These are phyloP conservation scores for Montipora cactus DNA, from an alignment of 64 coral and sea anemone genomes.

Conservation along the genomic window DNA sequence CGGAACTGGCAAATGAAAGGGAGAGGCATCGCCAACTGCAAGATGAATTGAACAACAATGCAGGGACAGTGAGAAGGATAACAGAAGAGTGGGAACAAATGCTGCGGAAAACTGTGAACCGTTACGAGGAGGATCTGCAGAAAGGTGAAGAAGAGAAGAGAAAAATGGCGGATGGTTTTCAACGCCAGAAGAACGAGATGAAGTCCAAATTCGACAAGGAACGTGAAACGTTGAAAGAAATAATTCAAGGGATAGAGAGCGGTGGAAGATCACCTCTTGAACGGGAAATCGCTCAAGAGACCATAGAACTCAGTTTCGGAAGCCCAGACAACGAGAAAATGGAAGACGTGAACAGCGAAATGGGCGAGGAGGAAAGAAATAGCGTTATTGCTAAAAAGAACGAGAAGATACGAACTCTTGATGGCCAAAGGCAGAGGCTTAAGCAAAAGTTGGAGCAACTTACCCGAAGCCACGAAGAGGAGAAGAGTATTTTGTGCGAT, in stretches of 20 bases:
- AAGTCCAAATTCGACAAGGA: conserved; percentile 30
- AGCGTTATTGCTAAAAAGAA: conserved; percentile 11
- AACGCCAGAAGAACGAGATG: conserved; percentile 23
- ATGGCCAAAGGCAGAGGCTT: conserved; percentile 40
- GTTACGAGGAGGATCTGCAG: conserved; percentile 75
- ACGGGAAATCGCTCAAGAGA: neutral
- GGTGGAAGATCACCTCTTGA: neutral
- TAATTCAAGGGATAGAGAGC: neutral
- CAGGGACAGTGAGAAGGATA: conserved; percentile 52
- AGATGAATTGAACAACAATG: conserved; percentile 75
- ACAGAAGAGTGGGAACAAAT: conserved; percentile 85
- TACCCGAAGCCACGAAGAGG: conserved; percentile 27
- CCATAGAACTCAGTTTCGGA: neutral
- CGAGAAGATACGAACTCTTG: conserved; percentile 33
- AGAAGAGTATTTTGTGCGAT: conserved; percentile 34
- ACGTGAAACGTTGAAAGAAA: neutral
- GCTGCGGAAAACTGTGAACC: conserved; percentile 53
- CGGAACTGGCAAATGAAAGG: conserved; percentile 47
- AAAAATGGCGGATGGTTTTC: conserved; percentile 25
- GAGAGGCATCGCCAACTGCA: conserved; percentile 46
- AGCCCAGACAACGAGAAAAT: neutral
- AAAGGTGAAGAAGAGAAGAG: conserved; percentile 61
- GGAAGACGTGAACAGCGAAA: conserved; percentile 3
- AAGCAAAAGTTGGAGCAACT: conserved; percentile 42
- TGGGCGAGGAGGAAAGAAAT: conserved; percentile 1